Base-by-base conservation (phyloP, 2,888 invertebrate species). In the Liodrosophila aerea region DNA sequence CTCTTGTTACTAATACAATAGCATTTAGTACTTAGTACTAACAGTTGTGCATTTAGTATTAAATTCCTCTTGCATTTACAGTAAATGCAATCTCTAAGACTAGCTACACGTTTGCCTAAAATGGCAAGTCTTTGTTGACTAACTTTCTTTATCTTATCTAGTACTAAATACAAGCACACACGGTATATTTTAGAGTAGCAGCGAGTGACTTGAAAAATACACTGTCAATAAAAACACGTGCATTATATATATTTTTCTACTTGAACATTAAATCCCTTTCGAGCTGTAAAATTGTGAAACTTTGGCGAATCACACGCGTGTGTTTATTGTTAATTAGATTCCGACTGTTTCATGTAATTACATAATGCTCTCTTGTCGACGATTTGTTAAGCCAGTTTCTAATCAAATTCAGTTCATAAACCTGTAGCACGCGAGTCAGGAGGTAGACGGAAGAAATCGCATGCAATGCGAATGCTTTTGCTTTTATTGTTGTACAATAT, bases 361-460 rank as follows among this genome's bases (percentile, higher is more conserved):
- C 40, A 27, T 34, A 52, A 52, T 22, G 47, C 5, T 43, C 13
- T 51, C 8, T 15, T 16, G 4, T 37, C 15, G 13, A 50, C 12
- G 16, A 45, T 22, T 31, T 52, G 40, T 16, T 8, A 16, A 33
- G 40, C 22, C 29, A 8, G 18, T 54, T 64, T 44, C 37, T n/a
- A 46, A 53, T 43, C 18, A 34, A 31, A 52, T 59, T 57, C 31
- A 16, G 33, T 47, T 44, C 39, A 45, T 52, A 47, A 57, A 39
- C 12, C 34, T 18, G 8, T 30, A 30, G 52, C 63, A 78, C 70
- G 77, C 75, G 70, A 80, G 57, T 37, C 44, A 41, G 5, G 22
- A 22, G 5, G 22, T 22, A 5, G 22, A 4, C 4, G 15, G 44
- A 43, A 40, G 53, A 22, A 45, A 45, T 47, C 11, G 40, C 29